A percentile compares a stretch with the other conserved stretches of the same genome.
These are phyloP conservation scores for Sebastes minor DNA, from an alignment of 2,797 vertebrate species.

Conservation along the genomic window DNA sequence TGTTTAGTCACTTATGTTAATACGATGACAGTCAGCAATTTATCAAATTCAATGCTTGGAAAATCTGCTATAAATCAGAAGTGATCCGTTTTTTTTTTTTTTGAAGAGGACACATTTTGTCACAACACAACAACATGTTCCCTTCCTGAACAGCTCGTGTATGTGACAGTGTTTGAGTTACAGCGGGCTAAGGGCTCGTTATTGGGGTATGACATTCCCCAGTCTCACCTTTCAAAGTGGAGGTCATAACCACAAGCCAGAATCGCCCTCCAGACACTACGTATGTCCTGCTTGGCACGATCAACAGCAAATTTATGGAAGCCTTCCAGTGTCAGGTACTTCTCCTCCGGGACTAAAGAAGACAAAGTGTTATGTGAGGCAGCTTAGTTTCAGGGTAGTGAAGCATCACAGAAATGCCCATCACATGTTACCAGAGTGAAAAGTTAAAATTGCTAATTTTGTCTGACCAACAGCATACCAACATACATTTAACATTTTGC, in stretches of 20 bases:
- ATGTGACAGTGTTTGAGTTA: neutral
- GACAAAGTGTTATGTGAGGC: constrained; percentile 4
- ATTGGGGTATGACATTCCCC: neutral
- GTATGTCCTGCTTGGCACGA: constrained; percentile 96
- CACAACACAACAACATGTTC: neutral
- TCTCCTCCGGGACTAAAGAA: constrained; percentile 92
- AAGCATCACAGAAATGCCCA: neutral
- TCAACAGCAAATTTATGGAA: constrained; percentile 96
- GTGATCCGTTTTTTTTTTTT: neutral
- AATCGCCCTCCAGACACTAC: constrained; percentile 96
- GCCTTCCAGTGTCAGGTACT: constrained; percentile 94
- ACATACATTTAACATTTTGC: neutral
- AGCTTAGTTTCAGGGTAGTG: neutral
- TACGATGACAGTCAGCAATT: neutral
- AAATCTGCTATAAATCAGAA: neutral
- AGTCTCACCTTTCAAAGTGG: constrained; percentile 94
- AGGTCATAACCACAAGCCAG: constrained; percentile 96
- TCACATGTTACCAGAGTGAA: neutral
- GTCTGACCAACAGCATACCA: neutral
- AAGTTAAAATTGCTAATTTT: neutral
- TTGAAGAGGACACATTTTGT: neutral
- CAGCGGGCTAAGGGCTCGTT: neutral
- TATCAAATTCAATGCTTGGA: neutral
- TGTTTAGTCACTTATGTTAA: neutral
- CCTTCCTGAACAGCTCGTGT: neutral